Conservation (phyloP, 2,113 vertebrate genomes). For the Saccopteryx bilineata region DNA sequence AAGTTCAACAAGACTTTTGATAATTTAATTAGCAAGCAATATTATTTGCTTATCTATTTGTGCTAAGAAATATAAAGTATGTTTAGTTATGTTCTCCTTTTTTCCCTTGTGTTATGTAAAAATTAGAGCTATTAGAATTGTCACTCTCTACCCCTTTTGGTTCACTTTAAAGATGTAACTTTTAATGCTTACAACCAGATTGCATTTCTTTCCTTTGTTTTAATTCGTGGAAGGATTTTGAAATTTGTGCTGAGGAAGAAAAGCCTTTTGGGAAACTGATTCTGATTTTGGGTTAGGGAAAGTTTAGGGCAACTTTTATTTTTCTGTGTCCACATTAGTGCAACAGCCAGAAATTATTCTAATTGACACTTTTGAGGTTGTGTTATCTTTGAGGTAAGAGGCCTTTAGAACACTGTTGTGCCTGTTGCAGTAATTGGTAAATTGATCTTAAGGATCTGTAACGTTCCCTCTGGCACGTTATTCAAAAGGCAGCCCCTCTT, state of each 20-base stretch:
- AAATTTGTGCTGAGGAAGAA: constrained; percentile 34
- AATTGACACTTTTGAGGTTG: constrained; percentile 59
- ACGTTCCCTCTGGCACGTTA: not conserved
- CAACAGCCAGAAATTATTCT: constrained; percentile 50
- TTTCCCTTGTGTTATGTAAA: not conserved
- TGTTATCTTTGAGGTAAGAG: constrained; percentile 69
- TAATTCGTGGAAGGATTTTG: constrained; percentile 12
- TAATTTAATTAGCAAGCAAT: constrained; percentile 34
- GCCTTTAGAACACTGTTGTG: not conserved
- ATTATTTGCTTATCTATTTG: not conserved
- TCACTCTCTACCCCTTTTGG: not conserved
- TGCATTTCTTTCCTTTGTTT: not conserved
- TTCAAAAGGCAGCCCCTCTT: constrained; percentile 22
- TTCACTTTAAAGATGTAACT: constrained; percentile 31
- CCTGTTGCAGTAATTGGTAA: constrained; percentile 30
- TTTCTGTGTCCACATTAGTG: constrained; percentile 15
- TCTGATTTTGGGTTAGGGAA: constrained; percentile 11
- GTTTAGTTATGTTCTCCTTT: not conserved
- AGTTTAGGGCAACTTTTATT: constrained; percentile 17
- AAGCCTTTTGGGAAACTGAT: constrained; percentile 35
- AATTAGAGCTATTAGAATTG: not conserved
- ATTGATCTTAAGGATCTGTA: constrained; percentile 51
- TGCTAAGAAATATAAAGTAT: not conserved
- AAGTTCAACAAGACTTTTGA: not conserved
- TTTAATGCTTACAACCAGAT: not conserved